Percentiles rank a stretch among this genome's conserved stretches.
Conservation (phyloP, 2,888 invertebrate genomes). For the Scaptomyza reducta region DNA sequence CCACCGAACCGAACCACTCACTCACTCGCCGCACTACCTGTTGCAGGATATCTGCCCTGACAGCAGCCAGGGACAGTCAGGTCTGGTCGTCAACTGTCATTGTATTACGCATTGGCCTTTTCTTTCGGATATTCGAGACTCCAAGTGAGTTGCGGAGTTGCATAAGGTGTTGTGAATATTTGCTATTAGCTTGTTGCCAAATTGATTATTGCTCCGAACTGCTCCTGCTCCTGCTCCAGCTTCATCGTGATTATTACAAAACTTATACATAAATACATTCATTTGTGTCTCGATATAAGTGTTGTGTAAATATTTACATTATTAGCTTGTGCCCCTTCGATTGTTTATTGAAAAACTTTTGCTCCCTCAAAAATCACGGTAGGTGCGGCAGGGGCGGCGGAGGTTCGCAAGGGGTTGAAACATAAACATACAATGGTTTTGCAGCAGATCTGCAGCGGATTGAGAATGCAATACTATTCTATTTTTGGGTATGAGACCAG, state of each 20-base stretch:
- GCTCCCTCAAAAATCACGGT: slow-evolving; percentile 1
- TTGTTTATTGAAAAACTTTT: slow-evolving; percentile 70
- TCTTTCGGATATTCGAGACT: slow-evolving; percentile 6
- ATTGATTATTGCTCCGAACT: slow-evolving; percentile 4
- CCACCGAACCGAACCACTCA: background rate
- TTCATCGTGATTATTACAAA: slow-evolving; percentile 21
- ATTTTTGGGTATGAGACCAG: background rate
- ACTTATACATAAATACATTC: background rate
- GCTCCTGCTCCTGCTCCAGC: background rate
- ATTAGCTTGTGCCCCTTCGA: slow-evolving; percentile 38
- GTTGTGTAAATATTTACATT: slow-evolving; percentile 27
- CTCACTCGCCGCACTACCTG: slow-evolving; percentile 33
- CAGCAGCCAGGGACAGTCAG: slow-evolving; percentile 10
- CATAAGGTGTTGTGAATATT: slow-evolving; percentile 10
- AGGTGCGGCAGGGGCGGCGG: slow-evolving; percentile 6
- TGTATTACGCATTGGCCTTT: slow-evolving; percentile 39
- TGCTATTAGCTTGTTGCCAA: slow-evolving; percentile 3
- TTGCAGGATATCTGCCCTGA: slow-evolving; percentile 34
- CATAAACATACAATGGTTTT: background rate
- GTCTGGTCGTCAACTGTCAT: slow-evolving; percentile 22
- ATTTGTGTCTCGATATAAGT: slow-evolving; percentile 20
- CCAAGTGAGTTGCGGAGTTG: slow-evolving; percentile 7
- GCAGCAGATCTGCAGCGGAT: background rate
- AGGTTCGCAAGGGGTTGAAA: too few species aligned
- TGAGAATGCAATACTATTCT: slow-evolving; percentile 1